Evolutionary conservation across 2,888 invertebrate genomes (phyloP), one percentile per base, ranked within the genome.

Genomic region (Agrypnus murinus): DNA sequence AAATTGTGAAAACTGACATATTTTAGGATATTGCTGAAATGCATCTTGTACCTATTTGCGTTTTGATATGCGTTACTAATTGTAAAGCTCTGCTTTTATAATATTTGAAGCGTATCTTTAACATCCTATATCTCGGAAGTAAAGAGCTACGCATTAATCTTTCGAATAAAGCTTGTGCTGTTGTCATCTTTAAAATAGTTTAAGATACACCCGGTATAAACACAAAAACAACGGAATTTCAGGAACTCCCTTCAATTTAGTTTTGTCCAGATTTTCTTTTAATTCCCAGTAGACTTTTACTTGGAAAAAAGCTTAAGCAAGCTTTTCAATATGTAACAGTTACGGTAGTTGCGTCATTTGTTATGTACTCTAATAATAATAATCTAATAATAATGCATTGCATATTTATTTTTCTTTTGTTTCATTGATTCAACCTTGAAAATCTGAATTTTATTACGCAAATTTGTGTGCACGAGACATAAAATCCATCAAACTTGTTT

Each of bases 351-450:
- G 60, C 60, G 60, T 60, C 60, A 60, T 45, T 43, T n/a, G n/a
- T n/a, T 25, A 43, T 25, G 25, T 25, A 25, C 31, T 25, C 25
- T 8, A 43, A 45, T 60, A n/a, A n/a, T n/a, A n/a, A n/a, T n/a
- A n/a, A n/a, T n/a, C n/a, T n/a, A n/a, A n/a, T n/a, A n/a, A n/a
- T n/a, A 60, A 45, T 45, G 45, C 25, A 60, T 43, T 19, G 31
- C 14, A 10, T 45, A 58, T 58, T 58, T 40, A 38, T 19, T 45
- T 55, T 45, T 45, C 57, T 38, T 45, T 55, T 55, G 53, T 65
- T n/a, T 65, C 25, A 31, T 31, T 55, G 40, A 65, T 40, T 10
- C 12, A 65, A 32, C 65, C 65, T 65, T 65, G 65, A 55, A 32
- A 40, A 46, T 34, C 34, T 46, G 43, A 60, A 60, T 60, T 60